Evolutionary conservation across 2,113 vertebrate species (phyloP).

Genomic region (Seriola rivoliana): DNA sequence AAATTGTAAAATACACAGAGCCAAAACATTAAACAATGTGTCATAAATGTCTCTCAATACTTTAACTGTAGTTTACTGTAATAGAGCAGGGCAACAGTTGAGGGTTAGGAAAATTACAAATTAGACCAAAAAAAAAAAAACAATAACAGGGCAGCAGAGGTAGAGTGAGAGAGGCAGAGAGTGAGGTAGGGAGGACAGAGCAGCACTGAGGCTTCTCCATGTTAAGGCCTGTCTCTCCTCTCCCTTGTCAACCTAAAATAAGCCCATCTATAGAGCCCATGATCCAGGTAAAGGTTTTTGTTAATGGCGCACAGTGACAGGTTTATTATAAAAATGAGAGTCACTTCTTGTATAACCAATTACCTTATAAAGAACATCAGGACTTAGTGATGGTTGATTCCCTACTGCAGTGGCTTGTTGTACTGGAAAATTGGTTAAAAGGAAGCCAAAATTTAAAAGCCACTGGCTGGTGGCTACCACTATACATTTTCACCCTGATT

Average conservation of each 20-base stretch:
- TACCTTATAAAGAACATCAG: background rate
- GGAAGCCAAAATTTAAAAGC: conserved; percentile 1
- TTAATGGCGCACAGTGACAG: conserved; percentile 23
- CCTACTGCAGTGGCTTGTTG: background rate
- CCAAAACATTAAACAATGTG: background rate
- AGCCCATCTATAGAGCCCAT: background rate
- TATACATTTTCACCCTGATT: conserved; percentile 12
- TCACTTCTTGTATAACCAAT: conserved; percentile 1
- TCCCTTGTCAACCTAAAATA: conserved; percentile 42
- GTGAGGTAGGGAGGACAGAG: conserved; percentile 73
- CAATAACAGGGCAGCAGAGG: conserved; percentile 42
- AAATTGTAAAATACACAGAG: background rate
- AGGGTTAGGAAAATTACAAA: background rate
- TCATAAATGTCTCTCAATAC: background rate
- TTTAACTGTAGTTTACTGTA: background rate
- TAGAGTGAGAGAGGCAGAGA: conserved; percentile 64
- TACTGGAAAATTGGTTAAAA: background rate
- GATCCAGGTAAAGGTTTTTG: background rate
- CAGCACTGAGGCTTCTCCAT: conserved; percentile 54
- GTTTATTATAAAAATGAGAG: conserved; percentile 20
- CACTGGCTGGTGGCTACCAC: background rate
- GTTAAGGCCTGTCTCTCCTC: conserved; percentile 71
- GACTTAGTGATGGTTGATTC: background rate
- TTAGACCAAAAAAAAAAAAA: background rate
- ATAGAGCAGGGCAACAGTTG: background rate